phyloP scores from a whole-genome alignment of 2,113 vertebrate species.

The Anarrhichthys ocellatus region DNA sequence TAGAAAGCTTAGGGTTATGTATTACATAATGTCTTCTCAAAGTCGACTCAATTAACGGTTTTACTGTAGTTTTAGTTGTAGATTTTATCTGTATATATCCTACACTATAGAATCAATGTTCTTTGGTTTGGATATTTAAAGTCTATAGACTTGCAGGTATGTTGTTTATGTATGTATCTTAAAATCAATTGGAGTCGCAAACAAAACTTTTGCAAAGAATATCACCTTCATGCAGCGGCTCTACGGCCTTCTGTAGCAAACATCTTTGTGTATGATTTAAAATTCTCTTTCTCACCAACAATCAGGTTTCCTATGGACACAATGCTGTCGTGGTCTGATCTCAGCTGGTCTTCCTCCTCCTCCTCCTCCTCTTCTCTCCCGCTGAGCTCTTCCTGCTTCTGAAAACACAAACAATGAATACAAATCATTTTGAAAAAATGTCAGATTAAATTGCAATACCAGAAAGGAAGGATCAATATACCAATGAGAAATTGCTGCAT shows the following conservation, averaged over 20 bases:
- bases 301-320: conserved; percentile 33
- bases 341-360: conserved; percentile 32
- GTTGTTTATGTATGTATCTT: background rate
- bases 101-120: too few species aligned
- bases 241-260: background rate
- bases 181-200: background rate
- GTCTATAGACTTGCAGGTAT: background rate
- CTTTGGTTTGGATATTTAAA: background rate
- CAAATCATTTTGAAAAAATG: background rate
- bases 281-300: conserved; percentile 41
- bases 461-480: background rate
- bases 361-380: conserved; percentile 25
- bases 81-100: too few species aligned
- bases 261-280: background rate
- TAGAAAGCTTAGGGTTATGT: background rate
- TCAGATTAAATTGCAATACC: background rate
- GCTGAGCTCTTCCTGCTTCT: conserved; percentile 39
- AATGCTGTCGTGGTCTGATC: conserved; percentile 21
- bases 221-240: too few species aligned
- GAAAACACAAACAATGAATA: background rate
- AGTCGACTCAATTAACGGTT: background rate
- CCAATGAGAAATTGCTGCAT: background rate
- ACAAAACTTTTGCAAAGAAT: background rate
- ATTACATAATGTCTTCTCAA: background rate
- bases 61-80: background rate